Base-by-base conservation (phyloP, 2,888 invertebrate genomes). In the Lithophane leautieri region DNA sequence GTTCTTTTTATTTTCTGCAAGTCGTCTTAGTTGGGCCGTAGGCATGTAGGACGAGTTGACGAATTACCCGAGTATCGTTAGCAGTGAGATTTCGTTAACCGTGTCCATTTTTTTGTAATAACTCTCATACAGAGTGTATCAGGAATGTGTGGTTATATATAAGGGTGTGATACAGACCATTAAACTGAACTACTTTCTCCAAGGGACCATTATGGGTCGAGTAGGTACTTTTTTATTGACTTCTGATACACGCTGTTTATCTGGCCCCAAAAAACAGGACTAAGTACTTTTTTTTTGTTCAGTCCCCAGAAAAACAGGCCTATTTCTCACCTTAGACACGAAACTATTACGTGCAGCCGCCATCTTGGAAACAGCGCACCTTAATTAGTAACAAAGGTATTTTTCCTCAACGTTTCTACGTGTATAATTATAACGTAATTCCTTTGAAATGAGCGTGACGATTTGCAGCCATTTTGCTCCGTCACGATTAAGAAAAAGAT, bases 381-480 rank as follows among this genome's bases (percentile, higher is more conserved):
- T 34, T 79, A 79, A 80, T 80, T 71, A 76, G 60, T 73, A 62
- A 70, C 78, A 79, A 79, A 79, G 70, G 68, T 40, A 75, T 71
- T 83, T 82, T 83, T 79, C 79, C 83, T 76, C 34, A 40, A 69
- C 56, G 54, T 69, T 79, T 83, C 71, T 62, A 47, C 67, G 60
- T 61, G 67, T 70, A 67, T 79, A 83, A 81, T 75, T 74, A 79
- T 83, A 74, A 70, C 78, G 58, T 81, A 79, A 81, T 81, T 78
- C 67, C 67, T 67, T 79, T 74, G 58, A 68, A 83, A 83, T 62
- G 69, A 79, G 54, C 61, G 71, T 79, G 79, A 83, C 76, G 70
- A 71, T 71, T 71, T 25, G 69, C 74, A 50, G 54, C 76, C 82
- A 79, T 79, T 74, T 82, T 79, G 50, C 44, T 62, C n/a, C 75